A percentile compares a stretch with the other conserved stretches of the same genome.
Conservation (phyloP, 2,797 vertebrate genomes). For the Semotilus atromaculatus region DNA sequence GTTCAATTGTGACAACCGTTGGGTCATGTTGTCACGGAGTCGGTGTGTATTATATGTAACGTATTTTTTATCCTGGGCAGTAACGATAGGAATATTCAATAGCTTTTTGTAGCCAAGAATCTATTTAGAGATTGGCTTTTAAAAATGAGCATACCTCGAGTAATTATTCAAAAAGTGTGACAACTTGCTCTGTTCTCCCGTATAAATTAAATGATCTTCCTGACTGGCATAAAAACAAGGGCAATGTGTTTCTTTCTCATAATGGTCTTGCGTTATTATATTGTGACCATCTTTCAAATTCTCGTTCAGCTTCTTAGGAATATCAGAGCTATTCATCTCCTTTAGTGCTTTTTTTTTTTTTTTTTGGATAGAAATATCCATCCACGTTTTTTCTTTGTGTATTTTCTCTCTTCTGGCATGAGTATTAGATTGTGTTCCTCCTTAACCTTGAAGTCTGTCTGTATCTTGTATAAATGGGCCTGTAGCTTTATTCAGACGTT, state of each 20-base stretch:
- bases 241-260: neutral
- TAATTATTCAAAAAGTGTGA: neutral
- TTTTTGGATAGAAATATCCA: neutral
- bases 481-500: constrained; percentile 36
- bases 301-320: neutral
- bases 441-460: constrained; percentile 50
- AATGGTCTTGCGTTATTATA: constrained; percentile 11
- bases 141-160: neutral
- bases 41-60: neutral
- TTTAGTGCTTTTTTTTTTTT: constrained; percentile 1
- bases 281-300: constrained; percentile 28
- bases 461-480: constrained; percentile 38
- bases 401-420: constrained; percentile 39
- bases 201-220: neutral
- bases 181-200: neutral
- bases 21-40: neutral
- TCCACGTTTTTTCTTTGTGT: constrained; percentile 12
- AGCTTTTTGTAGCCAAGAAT: neutral
- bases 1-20: neutral
- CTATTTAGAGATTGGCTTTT: neutral
- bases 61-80: no score
- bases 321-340: neutral
- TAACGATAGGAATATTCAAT: neutral
- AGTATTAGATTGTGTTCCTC: constrained; percentile 43
- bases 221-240: constrained; percentile 19